Evolutionary conservation across 2,113 vertebrate genomes (phyloP), one percentile per base, ranked within the genome.

Genomic region (Nanger granti): DNA sequence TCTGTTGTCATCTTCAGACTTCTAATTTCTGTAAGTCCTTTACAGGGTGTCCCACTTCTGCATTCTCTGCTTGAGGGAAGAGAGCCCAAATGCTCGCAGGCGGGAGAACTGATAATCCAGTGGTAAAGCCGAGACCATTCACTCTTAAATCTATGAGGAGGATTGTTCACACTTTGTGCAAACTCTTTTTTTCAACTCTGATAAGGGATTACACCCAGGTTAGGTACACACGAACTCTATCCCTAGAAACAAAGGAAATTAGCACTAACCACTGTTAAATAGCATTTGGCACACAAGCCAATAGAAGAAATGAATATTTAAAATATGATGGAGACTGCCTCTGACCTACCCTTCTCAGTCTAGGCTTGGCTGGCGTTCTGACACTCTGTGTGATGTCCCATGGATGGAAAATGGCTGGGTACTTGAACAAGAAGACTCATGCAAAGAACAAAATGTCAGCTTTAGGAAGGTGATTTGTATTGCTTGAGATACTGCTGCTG

Each of bases 221-320:
- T 92, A 89, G 54, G 62, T 82, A 24, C 37, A 87, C 44, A 49
- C 62, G 80, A 91, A 79, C 76, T 84, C 31, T 41, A 49, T 52
- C 76, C 54, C 44, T 89, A 83, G 89, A 90, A 93, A 94, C 95
- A 96, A 97, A 95, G 55, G 73, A 93, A 91, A 60, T 52, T 47
- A 86, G 84, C 69, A 34, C 59, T 49, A 55, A 88, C 83, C 34
- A 64, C 59, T 88, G 82, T 93, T 96, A 95, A 95, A 95, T 91
- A 95, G 73, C 88, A 86, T 89, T 87, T 92, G 83, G 90, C 88
- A 90, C 44, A 66, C 20, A 60, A 76, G 92, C 90, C 92, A 96
- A 28, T 95, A 90, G 97, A 97, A 97, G 92, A 97, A 97, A 95
- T 96, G 92, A 96, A 95, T 88, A 90, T 76, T 34, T 96, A 66